Evolutionary conservation across 1,140 invertebrate species (phyloP).

Genomic region (Popillia japonica): DNA sequence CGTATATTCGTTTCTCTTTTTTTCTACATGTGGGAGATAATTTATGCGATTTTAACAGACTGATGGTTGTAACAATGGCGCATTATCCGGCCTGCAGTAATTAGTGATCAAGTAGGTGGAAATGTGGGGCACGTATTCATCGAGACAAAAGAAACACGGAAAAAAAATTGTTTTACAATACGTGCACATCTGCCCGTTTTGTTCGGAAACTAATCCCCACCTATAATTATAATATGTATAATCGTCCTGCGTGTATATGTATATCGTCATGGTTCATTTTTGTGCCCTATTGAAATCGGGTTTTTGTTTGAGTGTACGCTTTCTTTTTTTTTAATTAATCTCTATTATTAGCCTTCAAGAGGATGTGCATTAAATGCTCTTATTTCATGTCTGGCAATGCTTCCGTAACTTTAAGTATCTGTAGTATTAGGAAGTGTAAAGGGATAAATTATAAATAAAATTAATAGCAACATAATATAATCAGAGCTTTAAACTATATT

Average conservation of each 20-base stretch:
- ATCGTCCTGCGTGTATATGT: not conserved
- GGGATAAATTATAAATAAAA: no score
- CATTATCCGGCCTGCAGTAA: constrained; percentile 55
- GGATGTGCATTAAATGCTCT: no score
- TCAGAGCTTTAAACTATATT: no score
- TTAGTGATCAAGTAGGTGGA: constrained; percentile 60
- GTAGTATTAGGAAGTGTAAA: no score
- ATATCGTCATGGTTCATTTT: constrained; percentile 16
- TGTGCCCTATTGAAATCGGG: constrained; percentile 20
- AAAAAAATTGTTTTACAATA: constrained; percentile 50
- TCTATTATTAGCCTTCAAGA: not conserved
- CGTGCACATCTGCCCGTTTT: constrained; percentile 55
- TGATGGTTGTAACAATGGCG: constrained; percentile 52
- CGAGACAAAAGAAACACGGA: constrained; percentile 54
- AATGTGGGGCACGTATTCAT: constrained; percentile 57
- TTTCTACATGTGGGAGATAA: constrained; percentile 50
- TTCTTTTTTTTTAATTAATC: constrained; percentile 28
- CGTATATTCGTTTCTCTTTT: not conserved
- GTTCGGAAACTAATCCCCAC: constrained; percentile 43
- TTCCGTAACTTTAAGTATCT: no score
- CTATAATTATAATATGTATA: constrained; percentile 42
- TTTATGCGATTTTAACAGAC: constrained; percentile 59
- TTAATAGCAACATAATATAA: no score
- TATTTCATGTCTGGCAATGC: not conserved
- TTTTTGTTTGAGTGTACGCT: constrained; percentile 25